These are phyloP conservation scores for Morinoia aosen DNA, from an alignment of 2,888 invertebrate genomes.

Conservation along the genomic window DNA sequence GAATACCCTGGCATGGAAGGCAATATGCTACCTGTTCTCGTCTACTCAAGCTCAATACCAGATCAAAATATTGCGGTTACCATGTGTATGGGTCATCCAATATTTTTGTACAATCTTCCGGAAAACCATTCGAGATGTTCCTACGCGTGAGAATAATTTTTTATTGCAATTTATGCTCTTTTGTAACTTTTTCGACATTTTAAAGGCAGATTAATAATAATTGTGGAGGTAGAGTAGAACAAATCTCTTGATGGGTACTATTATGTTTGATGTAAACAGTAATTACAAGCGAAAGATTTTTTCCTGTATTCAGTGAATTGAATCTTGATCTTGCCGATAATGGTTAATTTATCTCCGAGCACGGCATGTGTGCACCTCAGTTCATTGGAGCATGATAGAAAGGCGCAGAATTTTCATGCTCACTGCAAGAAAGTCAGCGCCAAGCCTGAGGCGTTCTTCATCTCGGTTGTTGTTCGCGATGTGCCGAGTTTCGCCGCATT, in stretches of 20 bases:
- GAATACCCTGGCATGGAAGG: too few species aligned
- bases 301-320: not conserved
- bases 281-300: not conserved
- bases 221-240: too few species aligned
- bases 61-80: too few species aligned
- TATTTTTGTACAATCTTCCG: too few species aligned
- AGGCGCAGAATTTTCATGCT: constrained; percentile 40
- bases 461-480: not conserved
- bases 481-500: not conserved
- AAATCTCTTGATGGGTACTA: too few species aligned
- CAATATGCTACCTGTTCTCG: too few species aligned
- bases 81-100: too few species aligned
- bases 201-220: not conserved
- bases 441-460: not conserved
- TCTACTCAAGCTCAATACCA: too few species aligned
- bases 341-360: not conserved
- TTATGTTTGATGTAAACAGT: not conserved
- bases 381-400: constrained; percentile 43
- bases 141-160: too few species aligned
- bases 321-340: not conserved
- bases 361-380: not conserved
- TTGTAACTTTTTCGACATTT: not conserved
- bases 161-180: not conserved
- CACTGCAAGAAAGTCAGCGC: not conserved
- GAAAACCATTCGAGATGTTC: too few species aligned